These are phyloP conservation scores for Ursus arctos DNA, from an alignment of 2,113 vertebrate species.

Conservation along the genomic window DNA sequence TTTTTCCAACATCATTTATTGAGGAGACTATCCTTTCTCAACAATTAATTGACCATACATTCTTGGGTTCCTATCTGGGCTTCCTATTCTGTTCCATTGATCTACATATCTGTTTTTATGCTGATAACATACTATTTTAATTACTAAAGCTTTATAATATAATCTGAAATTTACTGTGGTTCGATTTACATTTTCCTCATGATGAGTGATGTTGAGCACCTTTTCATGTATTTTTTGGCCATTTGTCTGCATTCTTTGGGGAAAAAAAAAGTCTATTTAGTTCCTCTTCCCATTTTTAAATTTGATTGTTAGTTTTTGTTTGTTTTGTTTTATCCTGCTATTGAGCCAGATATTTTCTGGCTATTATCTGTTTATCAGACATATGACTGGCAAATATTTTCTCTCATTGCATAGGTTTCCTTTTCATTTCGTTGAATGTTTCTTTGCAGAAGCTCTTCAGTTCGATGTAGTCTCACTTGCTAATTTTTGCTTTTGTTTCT, in stretches of 20 bases:
- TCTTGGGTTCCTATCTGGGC: neutral
- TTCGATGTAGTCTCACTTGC: neutral
- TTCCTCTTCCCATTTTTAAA: neutral
- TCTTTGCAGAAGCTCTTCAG: neutral
- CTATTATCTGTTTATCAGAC: neutral
- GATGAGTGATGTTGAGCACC: neutral
- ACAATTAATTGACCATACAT: neutral
- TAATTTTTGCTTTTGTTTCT: neutral
- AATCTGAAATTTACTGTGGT: neutral
- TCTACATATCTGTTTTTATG: neutral
- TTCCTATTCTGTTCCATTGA: neutral
- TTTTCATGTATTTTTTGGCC: neutral
- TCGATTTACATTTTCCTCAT: neutral
- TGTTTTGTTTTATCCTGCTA: neutral
- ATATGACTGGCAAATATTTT: neutral
- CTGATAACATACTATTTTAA: neutral
- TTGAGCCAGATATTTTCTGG: neutral
- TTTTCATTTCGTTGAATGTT: neutral
- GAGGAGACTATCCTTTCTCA: neutral
- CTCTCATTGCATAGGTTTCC: neutral
- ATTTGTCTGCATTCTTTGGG: neutral
- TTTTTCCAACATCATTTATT: neutral
- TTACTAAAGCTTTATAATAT: neutral
- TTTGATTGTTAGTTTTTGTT: neutral
- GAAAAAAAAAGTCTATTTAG: neutral